phyloP scores from a whole-genome alignment of 2,797 vertebrate genomes.

The Gila robusta region DNA sequence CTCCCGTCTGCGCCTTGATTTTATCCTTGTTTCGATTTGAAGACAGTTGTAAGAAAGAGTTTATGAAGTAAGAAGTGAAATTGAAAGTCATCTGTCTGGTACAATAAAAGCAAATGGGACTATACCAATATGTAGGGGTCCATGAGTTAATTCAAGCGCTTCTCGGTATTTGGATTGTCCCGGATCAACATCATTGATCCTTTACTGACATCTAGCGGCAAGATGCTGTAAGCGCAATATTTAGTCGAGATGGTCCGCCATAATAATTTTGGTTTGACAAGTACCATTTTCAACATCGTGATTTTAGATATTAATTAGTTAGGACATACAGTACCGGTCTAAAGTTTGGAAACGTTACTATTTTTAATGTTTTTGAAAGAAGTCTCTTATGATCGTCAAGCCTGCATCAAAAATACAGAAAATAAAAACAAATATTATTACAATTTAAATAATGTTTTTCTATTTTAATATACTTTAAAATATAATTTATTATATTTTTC shows the following conservation, averaged over 20 bases:
- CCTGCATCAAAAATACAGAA: too few relatives aligned
- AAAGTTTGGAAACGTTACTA: too few relatives aligned
- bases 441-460: too few relatives aligned
- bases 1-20: background rate
- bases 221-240: background rate
- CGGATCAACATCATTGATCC: background rate
- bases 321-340: too few relatives aligned
- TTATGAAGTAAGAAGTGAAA: background rate
- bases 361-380: too few relatives aligned
- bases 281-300: too few relatives aligned
- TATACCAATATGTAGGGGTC: slow-evolving; percentile 53
- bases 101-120: background rate
- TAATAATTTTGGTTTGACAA: background rate
- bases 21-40: background rate
- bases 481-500: too few relatives aligned
- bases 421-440: too few relatives aligned
- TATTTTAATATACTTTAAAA: too few relatives aligned
- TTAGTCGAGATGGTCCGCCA: too few relatives aligned
- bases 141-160: background rate
- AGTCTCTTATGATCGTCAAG: too few relatives aligned
- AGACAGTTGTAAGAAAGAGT: background rate
- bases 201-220: slow-evolving; percentile 50
- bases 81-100: slow-evolving; percentile 20
- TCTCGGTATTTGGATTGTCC: slow-evolving; percentile 10
- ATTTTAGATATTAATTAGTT: background rate